Percentiles rank a stretch among this genome's conserved stretches.
Evolutionary conservation across 2,888 invertebrate species (phyloP).

Genomic region (Alentia gelatinosa): DNA sequence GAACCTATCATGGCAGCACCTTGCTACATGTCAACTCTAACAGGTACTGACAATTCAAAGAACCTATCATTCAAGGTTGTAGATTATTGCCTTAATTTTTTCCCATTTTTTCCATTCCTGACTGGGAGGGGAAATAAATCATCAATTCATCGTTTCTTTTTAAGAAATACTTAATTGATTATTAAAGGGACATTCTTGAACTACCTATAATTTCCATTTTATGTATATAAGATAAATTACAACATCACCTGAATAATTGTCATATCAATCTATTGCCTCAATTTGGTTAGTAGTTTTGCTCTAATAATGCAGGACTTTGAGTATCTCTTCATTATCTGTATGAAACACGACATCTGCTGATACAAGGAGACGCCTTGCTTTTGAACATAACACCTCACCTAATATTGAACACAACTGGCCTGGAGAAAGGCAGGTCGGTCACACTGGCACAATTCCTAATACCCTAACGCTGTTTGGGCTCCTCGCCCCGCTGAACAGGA

Average conservation of each 20-base stretch:
- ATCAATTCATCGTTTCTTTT: no score
- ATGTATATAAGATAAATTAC: background rate
- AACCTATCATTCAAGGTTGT: background rate
- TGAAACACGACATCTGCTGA: background rate
- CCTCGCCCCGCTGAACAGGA: no score
- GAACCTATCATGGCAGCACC: background rate
- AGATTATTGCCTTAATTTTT: background rate
- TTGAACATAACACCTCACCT: background rate
- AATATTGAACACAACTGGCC: background rate
- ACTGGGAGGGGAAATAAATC: background rate
- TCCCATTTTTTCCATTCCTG: background rate
- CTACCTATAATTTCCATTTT: background rate
- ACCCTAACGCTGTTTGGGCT: background rate
- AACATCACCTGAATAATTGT: background rate
- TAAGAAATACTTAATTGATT: background rate
- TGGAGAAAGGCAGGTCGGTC: background rate
- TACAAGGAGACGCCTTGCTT: background rate
- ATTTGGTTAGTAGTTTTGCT: background rate
- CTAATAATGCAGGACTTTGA: background rate
- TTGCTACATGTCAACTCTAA: background rate
- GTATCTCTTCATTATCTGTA: constrained; percentile 1
- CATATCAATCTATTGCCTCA: background rate
- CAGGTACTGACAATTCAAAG: background rate
- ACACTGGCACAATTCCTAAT: background rate
- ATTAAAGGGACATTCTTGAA: background rate